Evolutionary conservation across 2,797 vertebrate genomes (phyloP), one percentile per base, ranked within the genome.

Genomic region (Tamandua tetradactyla): DNA sequence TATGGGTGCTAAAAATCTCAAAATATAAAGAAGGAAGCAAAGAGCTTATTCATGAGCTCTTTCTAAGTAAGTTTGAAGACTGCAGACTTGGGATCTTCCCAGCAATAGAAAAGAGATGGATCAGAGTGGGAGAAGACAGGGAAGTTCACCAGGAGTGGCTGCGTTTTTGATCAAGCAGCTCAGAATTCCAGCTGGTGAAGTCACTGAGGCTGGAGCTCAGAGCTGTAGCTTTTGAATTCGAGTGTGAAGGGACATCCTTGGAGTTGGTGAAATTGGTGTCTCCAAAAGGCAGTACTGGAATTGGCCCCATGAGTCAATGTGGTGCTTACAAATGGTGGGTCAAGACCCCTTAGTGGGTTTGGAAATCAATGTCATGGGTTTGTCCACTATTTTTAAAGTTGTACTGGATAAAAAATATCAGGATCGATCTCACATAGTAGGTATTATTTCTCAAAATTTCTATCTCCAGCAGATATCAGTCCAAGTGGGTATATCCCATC

Each of bases 401-500:
- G 5, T 35, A 49, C 61, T 62, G 44, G 44, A 78, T 86, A 82
- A 37, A n/a, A 62, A 62, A 62, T 69, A 69, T 4, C 42, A n/a
- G 32, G 55, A 55, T 61, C 35, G 42, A 40, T 95, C 85, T 89
- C 74, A 84, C 64, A 66, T 61, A 32, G 72, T 61, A 75, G 9
- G 12, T 61, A 69, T 87, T 52, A 44, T 72, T 83, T 79, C 83
- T 78, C 49, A 94, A 80, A 75, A 55, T 37, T 72, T 87, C 74
- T 90, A 78, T 78, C 71, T 87, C 71, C 68, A 87, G 64, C 82
- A 47, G 47, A 62, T 61, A 62, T 44, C 92, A 72, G 30, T 52
- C 61, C 27, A 79, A 66, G 61, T 88, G 32, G 88, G 64, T 91
- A 87, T 27, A 75, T 30, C 80, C 78, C 93, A 75, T 94, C 35